phyloP scores from a whole-genome alignment of 2,888 invertebrate genomes.

The Tanytarsus gracilentus region DNA sequence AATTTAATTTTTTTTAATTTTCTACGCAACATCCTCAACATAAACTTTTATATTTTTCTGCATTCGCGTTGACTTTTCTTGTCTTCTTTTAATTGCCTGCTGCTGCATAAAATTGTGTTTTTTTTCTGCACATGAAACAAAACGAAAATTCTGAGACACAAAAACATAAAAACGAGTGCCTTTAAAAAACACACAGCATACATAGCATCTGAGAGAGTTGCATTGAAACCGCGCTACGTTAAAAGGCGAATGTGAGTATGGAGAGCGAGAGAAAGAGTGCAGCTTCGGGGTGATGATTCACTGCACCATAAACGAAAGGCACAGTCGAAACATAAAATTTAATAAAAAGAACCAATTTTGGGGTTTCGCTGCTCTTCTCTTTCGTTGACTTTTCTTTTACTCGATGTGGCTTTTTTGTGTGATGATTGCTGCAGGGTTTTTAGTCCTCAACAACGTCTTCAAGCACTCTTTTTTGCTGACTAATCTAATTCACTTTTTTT shows the following conservation, averaged over 20 bases:
- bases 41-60: too few relatives aligned
- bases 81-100: conserved; percentile 11
- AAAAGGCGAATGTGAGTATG: neutral
- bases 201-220: too few relatives aligned
- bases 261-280: neutral
- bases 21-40: too few relatives aligned
- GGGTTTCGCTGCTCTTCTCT: neutral
- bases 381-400: conserved; percentile 1
- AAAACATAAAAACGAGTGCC: too few relatives aligned
- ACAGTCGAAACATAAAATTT: conserved; percentile 14
- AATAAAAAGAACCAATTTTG: neutral
- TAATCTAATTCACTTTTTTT: neutral
- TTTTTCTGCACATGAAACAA: neutral
- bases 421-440: conserved; percentile 11
- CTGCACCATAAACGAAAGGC: neutral
- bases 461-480: neutral
- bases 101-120: neutral
- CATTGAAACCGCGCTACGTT: too few relatives aligned
- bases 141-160: too few relatives aligned
- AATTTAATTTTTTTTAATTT: too few relatives aligned
- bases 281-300: conserved; percentile 10
- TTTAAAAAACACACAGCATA: neutral
- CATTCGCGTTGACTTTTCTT: conserved; percentile 1
- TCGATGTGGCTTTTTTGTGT: neutral
- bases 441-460: too few relatives aligned